These are phyloP conservation scores for Hydrotaea cyrtoneurina DNA, from an alignment of 2,888 invertebrate species.

Conservation along the genomic window DNA sequence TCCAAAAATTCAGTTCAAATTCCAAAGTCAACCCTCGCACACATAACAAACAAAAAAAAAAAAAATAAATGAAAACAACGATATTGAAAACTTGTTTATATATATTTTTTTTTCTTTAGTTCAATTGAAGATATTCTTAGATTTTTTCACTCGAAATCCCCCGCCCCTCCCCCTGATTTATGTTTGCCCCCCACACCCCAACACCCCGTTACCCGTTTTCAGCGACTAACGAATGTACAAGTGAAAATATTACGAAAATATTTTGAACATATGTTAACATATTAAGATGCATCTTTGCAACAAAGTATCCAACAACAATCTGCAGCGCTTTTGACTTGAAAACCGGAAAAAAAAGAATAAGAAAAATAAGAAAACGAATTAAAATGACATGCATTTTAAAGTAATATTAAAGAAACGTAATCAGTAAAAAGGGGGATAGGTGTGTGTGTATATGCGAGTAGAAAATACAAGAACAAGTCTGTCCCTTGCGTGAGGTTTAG, in stretches of 20 bases:
- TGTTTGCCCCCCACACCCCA: slow-evolving; percentile 3
- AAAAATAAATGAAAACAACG: neutral
- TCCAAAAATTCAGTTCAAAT: slow-evolving; percentile 1
- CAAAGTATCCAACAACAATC: slow-evolving; percentile 78
- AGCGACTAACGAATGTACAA: neutral
- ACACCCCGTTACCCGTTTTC: slow-evolving; percentile 15
- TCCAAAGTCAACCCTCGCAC: neutral
- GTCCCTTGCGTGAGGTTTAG: neutral
- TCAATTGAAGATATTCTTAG: slow-evolving; percentile 3
- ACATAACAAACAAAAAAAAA: neutral
- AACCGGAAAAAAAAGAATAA: neutral
- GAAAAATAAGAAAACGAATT: neutral
- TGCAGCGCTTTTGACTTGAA: slow-evolving; percentile 69
- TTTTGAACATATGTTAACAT: neutral
- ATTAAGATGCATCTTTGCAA: slow-evolving; percentile 70
- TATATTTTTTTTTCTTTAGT: slow-evolving; percentile 4
- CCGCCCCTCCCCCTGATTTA: slow-evolving; percentile 1
- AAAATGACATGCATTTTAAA: neutral
- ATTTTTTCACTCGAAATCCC: slow-evolving; percentile 36
- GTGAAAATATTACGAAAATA: slow-evolving; percentile 22
- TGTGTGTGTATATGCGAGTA: slow-evolving; percentile 42
- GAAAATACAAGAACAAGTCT: neutral
- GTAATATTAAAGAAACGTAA: no score
- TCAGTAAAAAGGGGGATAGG: slow-evolving; percentile 3
- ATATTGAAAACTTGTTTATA: slow-evolving; percentile 26